phyloP scores from a whole-genome alignment of 2,113 vertebrate genomes.

The Xyrauchen texanus region DNA sequence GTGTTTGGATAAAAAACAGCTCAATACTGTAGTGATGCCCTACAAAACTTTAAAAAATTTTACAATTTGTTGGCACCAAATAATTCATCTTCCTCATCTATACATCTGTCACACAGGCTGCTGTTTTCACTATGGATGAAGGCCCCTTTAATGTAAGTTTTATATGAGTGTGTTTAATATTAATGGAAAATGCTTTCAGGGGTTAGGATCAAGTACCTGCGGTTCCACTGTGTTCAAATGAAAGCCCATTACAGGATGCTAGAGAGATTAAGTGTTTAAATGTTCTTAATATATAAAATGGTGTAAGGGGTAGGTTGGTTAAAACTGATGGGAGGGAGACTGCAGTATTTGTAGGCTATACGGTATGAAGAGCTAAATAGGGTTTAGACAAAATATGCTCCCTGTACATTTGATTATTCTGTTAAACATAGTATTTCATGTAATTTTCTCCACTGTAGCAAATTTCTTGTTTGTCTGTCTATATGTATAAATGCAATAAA shows the following conservation, averaged over 20 bases:
- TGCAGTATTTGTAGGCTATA: neutral
- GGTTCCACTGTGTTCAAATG: slow-evolving; percentile 26
- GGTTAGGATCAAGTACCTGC: slow-evolving; percentile 15
- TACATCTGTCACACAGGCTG: slow-evolving; percentile 16
- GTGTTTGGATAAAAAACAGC: neutral
- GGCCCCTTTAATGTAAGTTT: slow-evolving; percentile 48
- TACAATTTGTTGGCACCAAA: neutral
- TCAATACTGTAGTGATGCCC: neutral
- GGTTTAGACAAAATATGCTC: too few relatives aligned
- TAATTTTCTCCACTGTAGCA: too few relatives aligned
- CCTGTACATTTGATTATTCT: too few relatives aligned
- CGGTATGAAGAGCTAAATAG: too few relatives aligned
- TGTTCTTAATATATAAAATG: slow-evolving; percentile 33
- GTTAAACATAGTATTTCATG: too few relatives aligned
- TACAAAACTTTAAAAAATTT: neutral
- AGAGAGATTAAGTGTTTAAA: slow-evolving; percentile 49
- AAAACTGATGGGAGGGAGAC: slow-evolving; percentile 9
- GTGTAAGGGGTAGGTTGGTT: slow-evolving; percentile 14
- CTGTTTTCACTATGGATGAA: slow-evolving; percentile 22
- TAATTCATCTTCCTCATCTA: slow-evolving; percentile 9
- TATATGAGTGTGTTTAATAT: slow-evolving; percentile 44
- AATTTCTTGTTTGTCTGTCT: too few relatives aligned
- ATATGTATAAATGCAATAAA: too few relatives aligned
- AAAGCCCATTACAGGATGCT: slow-evolving; percentile 40
- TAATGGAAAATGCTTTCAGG: slow-evolving; percentile 45